Percentiles rank a stretch among this genome's conserved stretches.
Evolutionary conservation across 2,113 vertebrate species (phyloP).

Genomic region (Semicossyphus pulcher): DNA sequence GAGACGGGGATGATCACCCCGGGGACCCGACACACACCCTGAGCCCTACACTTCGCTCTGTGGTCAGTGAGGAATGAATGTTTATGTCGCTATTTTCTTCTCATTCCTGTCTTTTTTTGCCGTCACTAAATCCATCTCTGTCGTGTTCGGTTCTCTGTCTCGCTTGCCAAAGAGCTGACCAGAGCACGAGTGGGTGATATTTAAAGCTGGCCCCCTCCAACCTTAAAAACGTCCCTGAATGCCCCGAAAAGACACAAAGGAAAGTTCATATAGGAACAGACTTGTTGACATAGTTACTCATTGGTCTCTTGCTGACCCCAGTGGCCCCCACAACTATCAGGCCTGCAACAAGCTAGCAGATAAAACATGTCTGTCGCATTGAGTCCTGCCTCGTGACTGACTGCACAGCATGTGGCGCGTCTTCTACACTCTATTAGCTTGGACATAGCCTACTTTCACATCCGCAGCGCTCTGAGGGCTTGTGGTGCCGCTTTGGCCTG

Average conservation of each 20-base stretch:
- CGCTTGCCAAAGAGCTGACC: background rate
- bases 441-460: too few relatives aligned
- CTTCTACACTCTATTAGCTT: too few relatives aligned
- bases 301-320: too few relatives aligned
- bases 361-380: too few relatives aligned
- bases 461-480: too few relatives aligned
- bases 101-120: background rate
- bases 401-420: too few relatives aligned
- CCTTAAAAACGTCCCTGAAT: background rate
- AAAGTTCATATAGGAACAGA: background rate
- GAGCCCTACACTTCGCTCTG: background rate
- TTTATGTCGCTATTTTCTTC: background rate
- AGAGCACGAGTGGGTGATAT: background rate
- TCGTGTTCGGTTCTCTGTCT: background rate
- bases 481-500: too few relatives aligned
- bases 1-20: constrained; percentile 3
- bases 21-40: background rate
- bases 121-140: background rate
- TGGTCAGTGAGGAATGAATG: constrained; percentile 14
- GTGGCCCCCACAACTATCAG: too few relatives aligned
- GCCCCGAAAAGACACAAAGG: background rate
- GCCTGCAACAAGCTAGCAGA: too few relatives aligned
- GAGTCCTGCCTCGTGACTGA: too few relatives aligned
- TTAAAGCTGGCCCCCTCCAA: background rate
- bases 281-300: too few relatives aligned